Evolutionary conservation across 2,113 vertebrate species (phyloP), one percentile per base, ranked within the genome.

Genomic region (Brachypteracias leptosomus): DNA sequence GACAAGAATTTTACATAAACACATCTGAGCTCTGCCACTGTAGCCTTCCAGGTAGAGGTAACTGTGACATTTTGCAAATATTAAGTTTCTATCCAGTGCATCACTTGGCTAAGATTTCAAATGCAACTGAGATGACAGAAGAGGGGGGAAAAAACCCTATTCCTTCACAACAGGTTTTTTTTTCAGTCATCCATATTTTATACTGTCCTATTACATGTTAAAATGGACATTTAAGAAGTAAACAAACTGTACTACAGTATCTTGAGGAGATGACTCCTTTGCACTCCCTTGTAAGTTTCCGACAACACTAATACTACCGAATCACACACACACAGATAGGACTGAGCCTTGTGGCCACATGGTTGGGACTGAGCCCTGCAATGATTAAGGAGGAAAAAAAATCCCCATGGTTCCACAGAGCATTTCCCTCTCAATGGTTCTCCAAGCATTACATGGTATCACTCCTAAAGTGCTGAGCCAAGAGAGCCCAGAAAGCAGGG

Each of bases 341-440:
- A 31, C 31, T 8, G 58, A 84, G 35, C 31, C 31, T 33, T 13
- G 28, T 0, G 6, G 71, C 31, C 62, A 47, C 1, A 0, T 1
- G 22, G 16, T 5, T 54, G 24, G 10, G 16, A 82, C 12, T 0
- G 0, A 81, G 66, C 38, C 33, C 61, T n/a, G 44, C 19, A 14
- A 4, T 13, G 11, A 21, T 47, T 91, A 59, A 25, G 17, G 35
- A 76, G 33, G 16, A 46, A 54, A 58, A 11, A 49, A 54, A 59
- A 40, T 2, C 1, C 2, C 10, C 15, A 16, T 0, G 1, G 49
- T 33, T 72, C 49, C 54, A 54, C 24, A 22, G 11, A 36, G 33
- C 16, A 49, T 18, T 58, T 35, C 35, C 31, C 33, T 17, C 52
- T 33, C 52, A 29, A 2, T 4, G 28, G 2, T 67, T 3, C 49